phyloP scores from a whole-genome alignment of 1,140 invertebrate species.

The Heliconius hewitsoni region DNA sequence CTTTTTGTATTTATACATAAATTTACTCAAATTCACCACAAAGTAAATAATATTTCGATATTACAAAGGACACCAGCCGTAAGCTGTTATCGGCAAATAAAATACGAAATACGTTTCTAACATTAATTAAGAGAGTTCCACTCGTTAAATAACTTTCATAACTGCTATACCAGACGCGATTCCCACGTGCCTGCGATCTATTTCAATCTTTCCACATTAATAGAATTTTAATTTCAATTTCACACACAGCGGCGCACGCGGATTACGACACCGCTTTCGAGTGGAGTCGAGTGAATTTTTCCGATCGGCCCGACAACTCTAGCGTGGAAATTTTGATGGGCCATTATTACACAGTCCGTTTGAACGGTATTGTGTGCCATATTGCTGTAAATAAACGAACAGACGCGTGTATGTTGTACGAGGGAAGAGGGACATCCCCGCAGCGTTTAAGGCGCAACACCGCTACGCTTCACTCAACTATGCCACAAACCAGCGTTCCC shows the following conservation, averaged over 20 bases:
- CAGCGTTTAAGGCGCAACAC: not conserved
- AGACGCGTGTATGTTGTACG: conserved; percentile 1
- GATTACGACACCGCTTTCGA: conserved; percentile 62
- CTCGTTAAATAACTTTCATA: conserved; percentile 34
- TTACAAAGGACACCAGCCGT: not conserved
- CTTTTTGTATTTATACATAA: not conserved
- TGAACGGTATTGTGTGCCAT: conserved; percentile 67
- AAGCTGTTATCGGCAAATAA: conserved; percentile 23
- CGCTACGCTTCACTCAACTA: conserved; percentile 7
- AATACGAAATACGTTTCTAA: conserved; percentile 14
- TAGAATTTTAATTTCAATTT: conserved; percentile 77
- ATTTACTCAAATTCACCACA: not conserved
- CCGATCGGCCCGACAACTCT: conserved; percentile 65
- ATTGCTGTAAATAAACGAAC: conserved; percentile 39
- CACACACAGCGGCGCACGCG: conserved; percentile 61
- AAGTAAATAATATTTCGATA: not conserved
- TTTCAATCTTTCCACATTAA: conserved; percentile 64
- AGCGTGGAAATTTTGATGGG: conserved; percentile 72
- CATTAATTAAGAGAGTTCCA: conserved; percentile 36
- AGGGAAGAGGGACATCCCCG: not conserved
- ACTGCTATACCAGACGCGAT: conserved; percentile 32
- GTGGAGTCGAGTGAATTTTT: conserved; percentile 63
- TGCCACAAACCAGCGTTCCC: conserved; percentile 47
- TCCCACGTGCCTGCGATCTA: conserved; percentile 46
- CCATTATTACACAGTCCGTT: conserved; percentile 74